Percentiles rank a stretch among this genome's conserved stretches.
phyloP scores from a whole-genome alignment of 2,113 vertebrate species.

The Mirounga angustirostris region DNA sequence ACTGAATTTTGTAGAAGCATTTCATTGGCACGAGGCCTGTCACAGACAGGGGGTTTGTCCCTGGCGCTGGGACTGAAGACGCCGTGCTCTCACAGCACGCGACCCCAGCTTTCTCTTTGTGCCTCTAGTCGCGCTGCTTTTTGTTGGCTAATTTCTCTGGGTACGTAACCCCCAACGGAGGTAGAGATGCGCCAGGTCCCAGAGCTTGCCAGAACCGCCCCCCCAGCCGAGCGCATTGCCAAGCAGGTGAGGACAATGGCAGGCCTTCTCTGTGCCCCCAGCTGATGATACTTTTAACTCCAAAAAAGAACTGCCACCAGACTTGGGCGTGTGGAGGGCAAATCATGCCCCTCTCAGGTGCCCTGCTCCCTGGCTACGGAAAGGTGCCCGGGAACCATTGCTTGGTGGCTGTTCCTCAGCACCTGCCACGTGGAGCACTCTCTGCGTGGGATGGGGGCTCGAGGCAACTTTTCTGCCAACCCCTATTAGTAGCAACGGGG shows the following conservation, averaged over 20 bases:
- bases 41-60: conserved; percentile 64
- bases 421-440: background rate
- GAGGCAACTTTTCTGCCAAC: background rate
- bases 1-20: conserved; percentile 69
- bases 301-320: background rate
- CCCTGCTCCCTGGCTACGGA: rapidly evolving
- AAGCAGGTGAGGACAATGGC: background rate
- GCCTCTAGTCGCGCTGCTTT: background rate
- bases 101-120: conserved; percentile 63
- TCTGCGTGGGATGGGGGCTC: background rate
- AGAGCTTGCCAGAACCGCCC: background rate
- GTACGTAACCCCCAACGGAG: conserved; percentile 32
- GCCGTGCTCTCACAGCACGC: background rate
- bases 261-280: background rate
- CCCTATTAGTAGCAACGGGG: no score
- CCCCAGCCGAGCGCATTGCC: background rate
- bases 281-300: background rate
- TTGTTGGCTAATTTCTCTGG: background rate
- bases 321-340: background rate
- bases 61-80: conserved; percentile 71
- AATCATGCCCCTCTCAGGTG: background rate
- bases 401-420: background rate
- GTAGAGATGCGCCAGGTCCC: background rate
- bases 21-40: conserved; percentile 65
- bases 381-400: rapidly evolving